Evolutionary conservation across 2,113 vertebrate species (phyloP).

Genomic region (Dicentrarchus labrax): DNA sequence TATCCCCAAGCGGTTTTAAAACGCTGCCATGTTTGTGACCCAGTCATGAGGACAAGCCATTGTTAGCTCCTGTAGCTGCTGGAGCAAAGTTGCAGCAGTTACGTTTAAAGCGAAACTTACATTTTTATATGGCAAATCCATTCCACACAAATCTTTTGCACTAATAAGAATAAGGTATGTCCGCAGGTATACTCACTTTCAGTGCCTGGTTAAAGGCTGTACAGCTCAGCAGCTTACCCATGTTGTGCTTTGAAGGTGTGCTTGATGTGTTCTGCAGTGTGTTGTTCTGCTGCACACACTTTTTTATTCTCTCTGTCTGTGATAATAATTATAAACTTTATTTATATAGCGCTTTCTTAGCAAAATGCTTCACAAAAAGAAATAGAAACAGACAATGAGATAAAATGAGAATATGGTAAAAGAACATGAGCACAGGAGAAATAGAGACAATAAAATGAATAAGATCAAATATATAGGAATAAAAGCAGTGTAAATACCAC

Average conservation of each 20-base stretch:
- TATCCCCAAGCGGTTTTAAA: constrained; percentile 60
- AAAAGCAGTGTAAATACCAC: no score
- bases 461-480: no score
- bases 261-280: constrained; percentile 55
- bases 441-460: no score
- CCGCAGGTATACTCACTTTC: constrained; percentile 20
- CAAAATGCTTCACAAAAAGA: no score
- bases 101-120: background rate
- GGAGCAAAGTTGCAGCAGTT: constrained; percentile 15
- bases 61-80: constrained; percentile 38
- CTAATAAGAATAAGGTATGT: background rate
- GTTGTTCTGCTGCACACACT: constrained; percentile 51
- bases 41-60: constrained; percentile 58
- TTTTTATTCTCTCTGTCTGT: constrained; percentile 48
- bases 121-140: background rate
- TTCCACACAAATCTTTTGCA: background rate
- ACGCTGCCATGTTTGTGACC: constrained; percentile 61
- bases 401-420: no score
- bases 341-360: no score
- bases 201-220: constrained; percentile 12
- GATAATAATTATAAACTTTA: no score
- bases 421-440: no score
- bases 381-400: no score
- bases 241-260: constrained; percentile 49
- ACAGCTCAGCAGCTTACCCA: constrained; percentile 18